A percentile compares a stretch with the other conserved stretches of the same genome.
phyloP scores from a whole-genome alignment of 2,888 invertebrate species.

The Ditylenchus weischeri region DNA sequence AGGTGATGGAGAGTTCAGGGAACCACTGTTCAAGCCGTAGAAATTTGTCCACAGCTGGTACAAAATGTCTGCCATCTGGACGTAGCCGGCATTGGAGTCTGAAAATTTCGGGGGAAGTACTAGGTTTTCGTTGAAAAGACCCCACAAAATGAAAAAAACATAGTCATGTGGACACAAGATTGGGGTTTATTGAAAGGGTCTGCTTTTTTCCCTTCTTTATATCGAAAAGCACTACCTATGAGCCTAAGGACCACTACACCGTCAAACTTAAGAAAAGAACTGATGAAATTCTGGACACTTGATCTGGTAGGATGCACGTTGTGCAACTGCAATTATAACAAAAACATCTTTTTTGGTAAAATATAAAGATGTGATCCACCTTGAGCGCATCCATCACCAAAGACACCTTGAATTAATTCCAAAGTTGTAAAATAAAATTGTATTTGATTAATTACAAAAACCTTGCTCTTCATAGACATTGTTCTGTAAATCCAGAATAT shows the following conservation, averaged over 20 bases:
- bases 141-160: too few relatives aligned
- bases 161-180: too few relatives aligned
- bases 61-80: slow-evolving; percentile 44
- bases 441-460: neutral
- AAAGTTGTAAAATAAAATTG: too few relatives aligned
- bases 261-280: slow-evolving; percentile 45
- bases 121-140: too few relatives aligned
- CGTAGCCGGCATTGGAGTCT: slow-evolving; percentile 49
- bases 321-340: slow-evolving; percentile 24
- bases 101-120: too few relatives aligned
- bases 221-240: slow-evolving; percentile 18
- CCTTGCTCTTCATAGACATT: slow-evolving; percentile 25
- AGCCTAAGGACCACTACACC: slow-evolving; percentile 51
- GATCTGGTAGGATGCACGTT: slow-evolving; percentile 21
- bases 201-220: too few relatives aligned
- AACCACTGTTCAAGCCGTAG: slow-evolving; percentile 3
- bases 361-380: slow-evolving; percentile 20
- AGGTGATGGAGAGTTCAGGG: neutral
- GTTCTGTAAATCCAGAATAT: slow-evolving; percentile 43
- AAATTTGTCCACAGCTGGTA: slow-evolving; percentile 30
- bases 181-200: too few relatives aligned
- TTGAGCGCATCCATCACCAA: slow-evolving; percentile 37
- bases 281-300: slow-evolving; percentile 39
- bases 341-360: neutral
- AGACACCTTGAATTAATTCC: neutral